Base-by-base conservation (phyloP, 53 echinoderm and acorn worm genomes). In the Mesocentrotus franciscanus region DNA sequence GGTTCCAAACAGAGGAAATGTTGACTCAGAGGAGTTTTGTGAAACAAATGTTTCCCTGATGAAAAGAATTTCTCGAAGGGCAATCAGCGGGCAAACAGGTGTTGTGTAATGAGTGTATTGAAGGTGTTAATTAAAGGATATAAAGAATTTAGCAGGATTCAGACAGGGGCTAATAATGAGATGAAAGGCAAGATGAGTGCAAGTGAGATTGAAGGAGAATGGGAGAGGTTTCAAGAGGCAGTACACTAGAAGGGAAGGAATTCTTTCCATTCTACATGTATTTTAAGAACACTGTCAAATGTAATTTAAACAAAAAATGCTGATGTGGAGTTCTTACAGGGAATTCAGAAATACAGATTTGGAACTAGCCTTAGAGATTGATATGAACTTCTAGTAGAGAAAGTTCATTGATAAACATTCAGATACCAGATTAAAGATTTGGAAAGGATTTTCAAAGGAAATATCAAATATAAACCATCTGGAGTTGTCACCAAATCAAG, bases 91-190 rank as follows among this genome's bases (percentile, higher is more conserved):
- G 27, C 56, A 10, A 87, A 87, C 87, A 87, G 87, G 87, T 87
- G 87, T 59, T 57, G n/a, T 56, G 34, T 57, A 39, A 81, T 17
- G 6, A 87, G 8, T 26, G 87, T 27, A 57, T 87, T 87, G 87
- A 27, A 87, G 87, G 87, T 87, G 87, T 87, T 87, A 87, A 87
- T 87, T 56, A 87, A 55, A 87, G 87, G 87, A 87, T 87, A 87
- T 87, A 27, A 58, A 58, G 87, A n/a, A 58, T 87, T 58, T 87
- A n/a, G 87, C 27, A n/a, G 56, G 58, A 87, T 58, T 58, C 13
- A 27, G 58, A 57, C 13, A 16, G 26, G 30, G 57, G 14, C 57
- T 87, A 87, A 58, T 58, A 87, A 87, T 87, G 87, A 87, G 87
- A 87, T 58, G 87, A 87, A 58, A 87, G 87, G 34, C 58, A 87